Evolutionary conservation across 1,140 invertebrate species (phyloP).

Genomic region (Listronotus bonariensis): DNA sequence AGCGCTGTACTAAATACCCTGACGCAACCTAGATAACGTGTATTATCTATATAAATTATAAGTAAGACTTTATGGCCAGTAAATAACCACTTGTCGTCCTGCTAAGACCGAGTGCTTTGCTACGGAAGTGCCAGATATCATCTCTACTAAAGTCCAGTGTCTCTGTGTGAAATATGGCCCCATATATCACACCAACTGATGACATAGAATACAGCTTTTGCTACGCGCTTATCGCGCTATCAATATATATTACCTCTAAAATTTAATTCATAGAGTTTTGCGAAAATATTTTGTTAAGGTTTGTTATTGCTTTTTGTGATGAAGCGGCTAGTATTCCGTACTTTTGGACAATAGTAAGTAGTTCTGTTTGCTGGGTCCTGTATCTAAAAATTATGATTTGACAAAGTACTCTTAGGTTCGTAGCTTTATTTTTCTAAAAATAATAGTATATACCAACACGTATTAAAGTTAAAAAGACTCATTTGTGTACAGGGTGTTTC

Average conservation of each 20-base stretch:
- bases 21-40: slow-evolving; percentile 34
- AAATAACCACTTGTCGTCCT: slow-evolving; percentile 45
- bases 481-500: too few species aligned
- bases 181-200: slow-evolving; percentile 46
- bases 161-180: slow-evolving; percentile 45
- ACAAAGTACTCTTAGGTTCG: too few species aligned
- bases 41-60: slow-evolving; percentile 48
- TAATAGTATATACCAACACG: too few species aligned
- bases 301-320: background rate
- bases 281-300: background rate
- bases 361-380: too few species aligned
- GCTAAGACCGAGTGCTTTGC: slow-evolving; percentile 42
- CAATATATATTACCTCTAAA: slow-evolving; percentile 24
- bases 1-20: slow-evolving; percentile 28
- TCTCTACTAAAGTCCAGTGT: slow-evolving; percentile 47
- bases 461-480: too few species aligned
- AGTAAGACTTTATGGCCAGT: slow-evolving; percentile 47
- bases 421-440: too few species aligned
- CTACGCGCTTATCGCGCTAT: slow-evolving; percentile 25
- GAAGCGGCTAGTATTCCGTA: background rate
- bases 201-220: slow-evolving; percentile 41
- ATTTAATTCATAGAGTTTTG: slow-evolving; percentile 9
- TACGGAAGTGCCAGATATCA: slow-evolving; percentile 47
- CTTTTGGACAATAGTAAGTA: too few species aligned
- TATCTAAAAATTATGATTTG: too few species aligned